Evolutionary conservation across 1,140 invertebrate species (phyloP).

Genomic region (Condylostylus longicornis): DNA sequence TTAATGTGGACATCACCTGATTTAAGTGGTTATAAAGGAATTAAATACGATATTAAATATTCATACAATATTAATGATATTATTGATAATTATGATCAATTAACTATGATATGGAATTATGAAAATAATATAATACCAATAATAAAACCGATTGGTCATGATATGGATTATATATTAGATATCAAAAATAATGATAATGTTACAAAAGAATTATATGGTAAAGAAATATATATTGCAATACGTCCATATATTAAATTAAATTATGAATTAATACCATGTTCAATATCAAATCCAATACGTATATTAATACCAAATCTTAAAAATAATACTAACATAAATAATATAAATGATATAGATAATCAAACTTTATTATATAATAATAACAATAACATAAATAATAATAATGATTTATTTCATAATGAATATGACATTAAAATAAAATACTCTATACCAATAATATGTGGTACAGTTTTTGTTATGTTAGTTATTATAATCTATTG

Average conservation of each 20-base stretch:
- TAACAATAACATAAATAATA: slow-evolving; percentile 31
- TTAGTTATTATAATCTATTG: background rate
- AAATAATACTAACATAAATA: slow-evolving; percentile 32
- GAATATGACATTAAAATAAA: background rate
- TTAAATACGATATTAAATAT: slow-evolving; percentile 36
- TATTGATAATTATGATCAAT: slow-evolving; percentile 32
- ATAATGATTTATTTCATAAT: background rate
- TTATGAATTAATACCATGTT: slow-evolving; percentile 27
- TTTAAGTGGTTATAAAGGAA: slow-evolving; percentile 34
- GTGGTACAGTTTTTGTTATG: background rate
- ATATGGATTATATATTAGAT: slow-evolving; percentile 31
- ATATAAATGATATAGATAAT: slow-evolving; percentile 11
- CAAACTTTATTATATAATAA: slow-evolving; percentile 8
- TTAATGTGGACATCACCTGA: slow-evolving; percentile 41
- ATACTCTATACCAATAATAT: background rate
- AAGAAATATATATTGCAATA: slow-evolving; percentile 37
- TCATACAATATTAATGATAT: slow-evolving; percentile 31
- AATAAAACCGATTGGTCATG: slow-evolving; percentile 30
- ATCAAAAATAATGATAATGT: slow-evolving; percentile 34
- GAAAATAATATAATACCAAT: too few species aligned
- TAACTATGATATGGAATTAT: slow-evolving; percentile 26
- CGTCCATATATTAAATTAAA: slow-evolving; percentile 31
- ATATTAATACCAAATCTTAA: slow-evolving; percentile 34
- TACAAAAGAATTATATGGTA: slow-evolving; percentile 32
- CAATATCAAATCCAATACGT: slow-evolving; percentile 40